A percentile compares a stretch with the other conserved stretches of the same genome.
Conservation (phyloP, 2,888 invertebrate species). For the Notocelia uddmanniana region DNA sequence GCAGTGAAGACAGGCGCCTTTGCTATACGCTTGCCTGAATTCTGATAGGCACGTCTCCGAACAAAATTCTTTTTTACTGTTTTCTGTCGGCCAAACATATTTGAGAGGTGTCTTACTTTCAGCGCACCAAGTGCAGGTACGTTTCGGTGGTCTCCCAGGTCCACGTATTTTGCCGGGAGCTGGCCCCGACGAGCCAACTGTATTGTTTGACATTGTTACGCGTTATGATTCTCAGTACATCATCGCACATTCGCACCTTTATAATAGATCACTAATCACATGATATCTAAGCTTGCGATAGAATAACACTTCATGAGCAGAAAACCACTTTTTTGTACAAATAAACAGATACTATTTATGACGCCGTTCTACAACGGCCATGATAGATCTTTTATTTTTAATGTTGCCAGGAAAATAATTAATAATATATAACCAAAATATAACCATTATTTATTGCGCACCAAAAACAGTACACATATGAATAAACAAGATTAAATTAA, state of each 20-base stretch:
- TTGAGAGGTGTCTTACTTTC: constrained; percentile 93
- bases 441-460: too few relatives aligned
- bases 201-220: constrained; percentile 80
- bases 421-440: neutral
- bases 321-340: constrained; percentile 65
- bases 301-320: constrained; percentile 47
- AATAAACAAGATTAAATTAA: too few relatives aligned
- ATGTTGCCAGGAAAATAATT: constrained; percentile 47
- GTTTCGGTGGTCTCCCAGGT: constrained; percentile 93
- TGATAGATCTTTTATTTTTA: constrained; percentile 62
- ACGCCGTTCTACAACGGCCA: constrained; percentile 82
- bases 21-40: constrained; percentile 94
- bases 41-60: constrained; percentile 95
- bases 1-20: constrained; percentile 95
- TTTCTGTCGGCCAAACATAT: constrained; percentile 94
- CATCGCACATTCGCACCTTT: constrained; percentile 56
- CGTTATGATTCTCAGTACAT: constrained; percentile 67
- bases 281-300: constrained; percentile 59
- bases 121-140: constrained; percentile 94
- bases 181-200: constrained; percentile 83
- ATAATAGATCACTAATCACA: constrained; percentile 60
- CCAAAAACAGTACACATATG: too few relatives aligned
- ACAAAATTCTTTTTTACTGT: constrained; percentile 96
- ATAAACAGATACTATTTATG: constrained; percentile 82
- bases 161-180: constrained; percentile 87